Base-by-base conservation (phyloP, 2,888 invertebrate genomes). In the Sepiola atlantica region DNA sequence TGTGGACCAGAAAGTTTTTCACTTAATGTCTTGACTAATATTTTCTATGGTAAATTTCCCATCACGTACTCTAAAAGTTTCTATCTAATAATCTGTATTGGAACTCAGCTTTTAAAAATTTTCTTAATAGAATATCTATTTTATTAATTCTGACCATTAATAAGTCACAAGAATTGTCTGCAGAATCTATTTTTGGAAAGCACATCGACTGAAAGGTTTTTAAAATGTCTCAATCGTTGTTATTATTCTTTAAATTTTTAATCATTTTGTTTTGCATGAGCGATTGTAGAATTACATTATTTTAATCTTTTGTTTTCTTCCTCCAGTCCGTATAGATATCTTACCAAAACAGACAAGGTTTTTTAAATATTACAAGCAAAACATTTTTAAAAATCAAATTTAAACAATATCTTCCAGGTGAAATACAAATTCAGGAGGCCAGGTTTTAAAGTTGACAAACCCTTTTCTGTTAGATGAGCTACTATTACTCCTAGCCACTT, bases 1-100 rank as follows among this genome's bases (percentile, higher is more conserved):
- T 77, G 0, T 77, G 77, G n/a, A 14, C n/a, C 32, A 77, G 77
- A 77, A 77, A 32, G 77, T 77, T 77, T 77, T 77, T 77, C 77
- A 77, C n/a, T 14, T 77, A 77, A 77, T 77, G n/a, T 77, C n/a
- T n/a, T 77, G 77, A 77, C 77, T 77, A 77, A 77, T n/a, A 77
- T 77, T 16, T 77, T 77, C 1, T 61, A 61, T 6, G 10, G 77
- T 77, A 10, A 77, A 77, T 77, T 32, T n/a, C n/a, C n/a, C 3
- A 4, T 77, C 16, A 77, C 32, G 12, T 12, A 77, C 77, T 77
- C 10, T 21, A 77, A 28, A 77, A 77, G 16, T 77, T 77, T n/a
- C 12, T 77, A 77, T n/a, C n/a, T 16, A 77, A 18, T 77, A 16
- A n/a, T n/a, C 77, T 77, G 28, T 12, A 77, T 77, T 77, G 6